These are phyloP conservation scores for Vanessa cardui DNA, from an alignment of 2,888 invertebrate species.

Conservation along the genomic window DNA sequence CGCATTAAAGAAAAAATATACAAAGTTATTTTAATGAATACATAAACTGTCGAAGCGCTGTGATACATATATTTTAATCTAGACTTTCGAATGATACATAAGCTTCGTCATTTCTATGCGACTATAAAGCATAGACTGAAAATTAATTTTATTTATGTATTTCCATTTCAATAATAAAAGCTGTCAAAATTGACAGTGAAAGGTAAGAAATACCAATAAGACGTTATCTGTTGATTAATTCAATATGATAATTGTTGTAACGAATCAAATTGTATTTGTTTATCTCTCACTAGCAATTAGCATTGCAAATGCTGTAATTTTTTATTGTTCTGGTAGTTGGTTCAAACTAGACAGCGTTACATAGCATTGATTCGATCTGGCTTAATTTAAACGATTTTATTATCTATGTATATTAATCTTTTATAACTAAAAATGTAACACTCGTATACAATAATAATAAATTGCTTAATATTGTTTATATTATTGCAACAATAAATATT, in stretches of 20 bases:
- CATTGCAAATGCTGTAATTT: slow-evolving; percentile 24
- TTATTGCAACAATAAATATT: too few relatives aligned
- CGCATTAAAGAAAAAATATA: too few relatives aligned
- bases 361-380: slow-evolving; percentile 1
- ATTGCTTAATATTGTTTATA: too few relatives aligned
- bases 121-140: too few relatives aligned
- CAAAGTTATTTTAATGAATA: too few relatives aligned
- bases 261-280: slow-evolving; percentile 25
- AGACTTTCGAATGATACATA: too few relatives aligned
- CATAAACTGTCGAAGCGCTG: too few relatives aligned
- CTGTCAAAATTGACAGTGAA: slow-evolving; percentile 14
- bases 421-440: not conserved
- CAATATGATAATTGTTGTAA: slow-evolving; percentile 22
- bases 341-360: slow-evolving; percentile 6
- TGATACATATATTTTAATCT: too few relatives aligned
- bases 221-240: slow-evolving; percentile 21
- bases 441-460: too few relatives aligned
- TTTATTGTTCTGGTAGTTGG: slow-evolving; percentile 15
- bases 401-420: not conserved
- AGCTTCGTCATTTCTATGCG: too few relatives aligned
- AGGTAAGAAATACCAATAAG: slow-evolving; percentile 10
- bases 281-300: slow-evolving; percentile 19
- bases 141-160: not conserved
- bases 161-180: slow-evolving; percentile 7
- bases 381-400: slow-evolving; percentile 11